Conservation (phyloP, 2,888 invertebrate genomes). For the Leucophenga montana region DNA sequence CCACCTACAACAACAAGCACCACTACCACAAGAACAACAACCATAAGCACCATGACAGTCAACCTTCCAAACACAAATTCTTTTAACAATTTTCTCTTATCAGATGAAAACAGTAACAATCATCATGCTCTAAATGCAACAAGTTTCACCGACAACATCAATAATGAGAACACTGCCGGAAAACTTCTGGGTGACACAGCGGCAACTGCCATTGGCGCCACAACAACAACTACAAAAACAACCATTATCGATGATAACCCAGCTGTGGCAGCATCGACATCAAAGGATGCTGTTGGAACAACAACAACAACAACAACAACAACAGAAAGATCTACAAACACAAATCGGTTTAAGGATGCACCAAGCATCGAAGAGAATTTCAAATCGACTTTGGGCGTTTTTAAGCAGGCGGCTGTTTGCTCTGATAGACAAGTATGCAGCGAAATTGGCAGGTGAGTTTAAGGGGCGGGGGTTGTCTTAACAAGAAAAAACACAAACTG, state of each 20-base stretch:
- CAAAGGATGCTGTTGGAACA: slow-evolving; percentile 29
- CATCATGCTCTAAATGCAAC: neutral
- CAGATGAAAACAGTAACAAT: slow-evolving; percentile 56
- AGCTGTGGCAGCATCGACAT: neutral
- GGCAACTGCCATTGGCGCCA: slow-evolving; percentile 50
- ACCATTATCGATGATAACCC: neutral
- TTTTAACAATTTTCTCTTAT: slow-evolving; percentile 64
- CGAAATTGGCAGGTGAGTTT: slow-evolving; percentile 82
- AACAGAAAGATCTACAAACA: slow-evolving; percentile 20
- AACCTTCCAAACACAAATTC: slow-evolving; percentile 36
- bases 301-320: slow-evolving; percentile 37
- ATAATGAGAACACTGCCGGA: slow-evolving; percentile 15
- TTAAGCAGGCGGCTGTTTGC: slow-evolving; percentile 81
- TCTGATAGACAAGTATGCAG: slow-evolving; percentile 86
- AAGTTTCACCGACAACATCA: slow-evolving; percentile 29
- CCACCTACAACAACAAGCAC: slow-evolving; percentile 16
- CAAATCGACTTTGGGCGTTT: slow-evolving; percentile 61
- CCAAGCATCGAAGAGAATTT: slow-evolving; percentile 46
- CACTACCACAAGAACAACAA: slow-evolving; percentile 13
- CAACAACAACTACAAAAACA: slow-evolving; percentile 41
- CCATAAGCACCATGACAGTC: neutral
- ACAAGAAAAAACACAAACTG: no score
- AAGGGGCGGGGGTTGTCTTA: no score
- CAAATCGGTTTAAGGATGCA: slow-evolving; percentile 37
- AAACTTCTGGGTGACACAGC: neutral